Conservation (phyloP, 1,140 invertebrate genomes). For the Bombus superbus region DNA sequence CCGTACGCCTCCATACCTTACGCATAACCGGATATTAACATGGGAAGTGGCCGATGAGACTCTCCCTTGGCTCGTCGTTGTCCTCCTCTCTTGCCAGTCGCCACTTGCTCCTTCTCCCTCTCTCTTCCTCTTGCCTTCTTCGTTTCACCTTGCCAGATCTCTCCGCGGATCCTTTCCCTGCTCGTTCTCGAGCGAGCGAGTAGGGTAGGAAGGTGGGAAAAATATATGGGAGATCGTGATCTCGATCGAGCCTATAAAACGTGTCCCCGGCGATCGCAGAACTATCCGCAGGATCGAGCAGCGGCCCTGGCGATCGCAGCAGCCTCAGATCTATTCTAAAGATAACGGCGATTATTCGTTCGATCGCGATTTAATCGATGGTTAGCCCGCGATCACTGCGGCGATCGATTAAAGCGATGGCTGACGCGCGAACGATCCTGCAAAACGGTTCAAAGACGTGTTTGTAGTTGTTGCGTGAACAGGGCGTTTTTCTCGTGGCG, state of each 20-base stretch:
- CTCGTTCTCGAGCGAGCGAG: constrained; percentile 4
- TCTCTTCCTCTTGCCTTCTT: neutral
- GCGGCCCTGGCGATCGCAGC: constrained; percentile 11
- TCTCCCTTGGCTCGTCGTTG: constrained; percentile 46
- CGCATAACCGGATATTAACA: constrained; percentile 81
- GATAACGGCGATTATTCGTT: constrained; percentile 51
- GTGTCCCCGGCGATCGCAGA: constrained; percentile 49
- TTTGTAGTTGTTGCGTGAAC: too few relatives aligned
- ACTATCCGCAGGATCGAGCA: constrained; percentile 15
- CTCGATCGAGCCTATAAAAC: constrained; percentile 58
- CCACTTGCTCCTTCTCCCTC: neutral
- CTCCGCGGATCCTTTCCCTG: neutral
- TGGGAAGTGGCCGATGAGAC: constrained; percentile 79
- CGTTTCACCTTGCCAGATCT: neutral
- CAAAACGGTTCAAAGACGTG: neutral
- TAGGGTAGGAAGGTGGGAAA: constrained; percentile 47
- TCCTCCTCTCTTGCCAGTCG: constrained; percentile 32
- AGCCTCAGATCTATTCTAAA: constrained; percentile 48
- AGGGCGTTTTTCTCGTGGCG: neutral
- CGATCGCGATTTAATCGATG: constrained; percentile 54
- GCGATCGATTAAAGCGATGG: constrained; percentile 19
- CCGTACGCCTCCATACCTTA: constrained; percentile 81
- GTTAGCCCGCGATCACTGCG: neutral
- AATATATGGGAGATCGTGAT: constrained; percentile 61
- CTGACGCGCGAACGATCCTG: constrained; percentile 17